phyloP scores from a whole-genome alignment of 2,888 invertebrate genomes.

The Chrysotoxum bicinctum region DNA sequence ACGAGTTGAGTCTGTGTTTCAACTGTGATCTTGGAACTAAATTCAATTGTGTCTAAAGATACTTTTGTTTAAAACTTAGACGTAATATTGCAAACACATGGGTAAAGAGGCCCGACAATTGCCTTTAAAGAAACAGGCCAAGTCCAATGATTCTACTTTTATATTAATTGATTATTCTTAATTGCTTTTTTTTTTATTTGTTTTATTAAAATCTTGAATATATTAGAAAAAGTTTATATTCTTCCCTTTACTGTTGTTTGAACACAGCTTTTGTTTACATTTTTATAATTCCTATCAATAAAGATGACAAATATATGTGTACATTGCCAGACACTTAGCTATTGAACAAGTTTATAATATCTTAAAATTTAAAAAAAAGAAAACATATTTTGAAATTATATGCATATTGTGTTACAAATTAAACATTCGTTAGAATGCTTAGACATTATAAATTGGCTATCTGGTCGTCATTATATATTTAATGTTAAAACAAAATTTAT shows the following conservation, averaged over 20 bases:
- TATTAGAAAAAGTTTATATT: not conserved
- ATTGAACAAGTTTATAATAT: slow-evolving; percentile 11
- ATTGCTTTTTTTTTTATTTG: too few relatives aligned
- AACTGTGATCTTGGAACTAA: too few relatives aligned
- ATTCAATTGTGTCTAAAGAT: too few relatives aligned
- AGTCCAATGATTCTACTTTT: too few relatives aligned
- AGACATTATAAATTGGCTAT: slow-evolving; percentile 46
- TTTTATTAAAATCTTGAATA: not conserved
- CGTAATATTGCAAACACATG: too few relatives aligned
- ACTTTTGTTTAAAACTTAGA: too few relatives aligned
- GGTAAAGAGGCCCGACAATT: too few relatives aligned
- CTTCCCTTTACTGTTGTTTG: not conserved
- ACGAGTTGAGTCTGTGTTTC: too few relatives aligned
- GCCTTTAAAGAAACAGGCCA: too few relatives aligned
- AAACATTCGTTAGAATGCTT: slow-evolving; percentile 51
- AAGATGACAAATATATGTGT: slow-evolving; percentile 4
- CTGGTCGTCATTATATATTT: slow-evolving; percentile 62
- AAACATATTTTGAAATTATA: slow-evolving; percentile 37
- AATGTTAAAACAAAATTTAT: slow-evolving; percentile 59
- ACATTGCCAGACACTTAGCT: slow-evolving; percentile 23
- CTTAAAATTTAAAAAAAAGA: slow-evolving; percentile 6
- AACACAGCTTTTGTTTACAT: not conserved
- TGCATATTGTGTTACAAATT: slow-evolving; percentile 67
- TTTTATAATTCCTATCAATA: slow-evolving; percentile 17
- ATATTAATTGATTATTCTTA: too few relatives aligned